Base-by-base conservation (phyloP, 2,797 vertebrate species). In the Kryptolebias ocellatus region DNA sequence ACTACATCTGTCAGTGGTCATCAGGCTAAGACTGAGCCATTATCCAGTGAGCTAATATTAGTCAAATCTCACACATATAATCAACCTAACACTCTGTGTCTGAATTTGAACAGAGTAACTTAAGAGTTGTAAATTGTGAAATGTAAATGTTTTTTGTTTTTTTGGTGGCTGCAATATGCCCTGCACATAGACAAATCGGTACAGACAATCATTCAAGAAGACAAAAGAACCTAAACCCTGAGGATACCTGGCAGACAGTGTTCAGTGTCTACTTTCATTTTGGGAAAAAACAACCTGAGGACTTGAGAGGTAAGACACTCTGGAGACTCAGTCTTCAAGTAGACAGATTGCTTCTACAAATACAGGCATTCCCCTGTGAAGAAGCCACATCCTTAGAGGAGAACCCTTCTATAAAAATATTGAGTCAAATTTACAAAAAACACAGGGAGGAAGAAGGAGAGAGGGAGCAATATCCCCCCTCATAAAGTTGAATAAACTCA, bases 291-390 rank as follows among this genome's bases (percentile, higher is more conserved):
- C 63, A 67, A 68, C 8, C 37, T 39, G 78, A 84, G 75, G 77
- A 82, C 87, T 80, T 71, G 67, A 83, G 84, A 83, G 79, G 76
- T 77, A 79, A 84, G 80, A 83, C 85, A 85, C 81, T 82, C 79
- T 20, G 67, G 87, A 85, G 86, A 87, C 81, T 60, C 72, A 67
- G 80, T 87, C 67, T 80, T 83, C 83, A 86, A 74, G 78, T 54
- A 83, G 80, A 86, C 77, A 72, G 81, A 89, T 86, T 53, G 70
- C 83, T 84, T 90, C 84, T 78, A 78, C 82, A 89, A 90, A 89
- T 83, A 89, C 70, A 70, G 64, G 60, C 70, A 42, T 67, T 72
- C 78, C 83, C 88, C 79, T 29, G 80, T 67, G 85, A 79, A 84
- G 70, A 49, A 64, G 60, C 72, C 10, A 37, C 59, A 58, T 80